These are phyloP conservation scores for Berghia stephanieae DNA, from an alignment of 1,140 invertebrate genomes.

Conservation along the genomic window DNA sequence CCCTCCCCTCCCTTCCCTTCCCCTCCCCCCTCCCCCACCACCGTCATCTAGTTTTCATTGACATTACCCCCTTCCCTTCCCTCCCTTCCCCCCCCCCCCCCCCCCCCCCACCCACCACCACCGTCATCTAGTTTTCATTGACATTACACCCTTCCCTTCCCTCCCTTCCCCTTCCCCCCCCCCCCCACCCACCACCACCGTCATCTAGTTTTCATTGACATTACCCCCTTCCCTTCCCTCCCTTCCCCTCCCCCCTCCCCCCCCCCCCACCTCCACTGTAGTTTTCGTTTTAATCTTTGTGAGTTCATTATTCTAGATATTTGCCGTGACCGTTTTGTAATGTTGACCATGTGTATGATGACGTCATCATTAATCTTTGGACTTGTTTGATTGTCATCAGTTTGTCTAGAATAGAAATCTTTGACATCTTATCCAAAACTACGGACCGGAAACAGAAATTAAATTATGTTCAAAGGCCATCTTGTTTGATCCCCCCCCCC, in stretches of 20 bases:
- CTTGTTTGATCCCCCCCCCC: too few relatives aligned
- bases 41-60: too few relatives aligned
- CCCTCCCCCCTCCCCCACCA: slow-evolving; percentile 33
- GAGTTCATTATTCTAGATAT: too few relatives aligned
- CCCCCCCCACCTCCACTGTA: neutral
- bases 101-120: slow-evolving; percentile 34
- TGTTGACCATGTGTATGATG: too few relatives aligned
- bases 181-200: neutral
- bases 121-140: slow-evolving; percentile 2
- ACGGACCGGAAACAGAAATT: too few relatives aligned
- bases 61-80: neutral
- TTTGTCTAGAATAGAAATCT: too few relatives aligned
- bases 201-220: neutral
- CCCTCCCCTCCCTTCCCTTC: neutral
- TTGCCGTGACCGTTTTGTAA: too few relatives aligned
- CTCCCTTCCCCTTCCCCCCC: neutral
- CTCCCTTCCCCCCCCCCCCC: slow-evolving; percentile 14
- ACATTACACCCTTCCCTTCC: neutral
- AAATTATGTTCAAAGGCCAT: too few relatives aligned
- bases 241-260: neutral
- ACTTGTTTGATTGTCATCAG: too few relatives aligned
- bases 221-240: neutral
- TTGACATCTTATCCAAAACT: too few relatives aligned
- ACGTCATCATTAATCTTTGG: too few relatives aligned
- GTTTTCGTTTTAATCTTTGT: neutral